These are phyloP conservation scores for Papilio gigon DNA, from an alignment of 2,888 invertebrate genomes.

Conservation along the genomic window DNA sequence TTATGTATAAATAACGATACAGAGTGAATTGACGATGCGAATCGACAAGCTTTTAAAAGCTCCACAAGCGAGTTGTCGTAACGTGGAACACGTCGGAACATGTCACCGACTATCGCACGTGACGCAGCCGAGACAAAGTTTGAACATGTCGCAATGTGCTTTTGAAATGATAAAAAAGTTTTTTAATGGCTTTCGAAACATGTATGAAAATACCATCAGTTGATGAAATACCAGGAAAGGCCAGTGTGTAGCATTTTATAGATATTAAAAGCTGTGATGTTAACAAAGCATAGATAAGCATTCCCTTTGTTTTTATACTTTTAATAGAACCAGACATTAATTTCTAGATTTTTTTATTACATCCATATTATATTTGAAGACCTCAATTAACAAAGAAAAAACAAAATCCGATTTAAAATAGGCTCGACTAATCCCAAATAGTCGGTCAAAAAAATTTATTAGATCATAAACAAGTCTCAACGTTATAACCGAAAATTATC, in stretches of 20 bases:
- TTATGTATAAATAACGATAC: background rate
- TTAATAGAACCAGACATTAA: no score
- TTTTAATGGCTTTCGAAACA: constrained; percentile 27
- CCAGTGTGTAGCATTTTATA: no score
- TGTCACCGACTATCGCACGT: constrained; percentile 7
- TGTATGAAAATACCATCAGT: background rate
- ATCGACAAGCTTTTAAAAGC: constrained; percentile 26
- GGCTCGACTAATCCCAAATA: background rate
- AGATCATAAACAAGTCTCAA: constrained; percentile 12
- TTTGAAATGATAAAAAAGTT: constrained; percentile 22
- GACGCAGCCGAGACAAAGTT: constrained; percentile 22
- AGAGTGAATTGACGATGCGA: background rate
- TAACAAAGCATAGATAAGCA: background rate
- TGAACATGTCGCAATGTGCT: constrained; percentile 10
- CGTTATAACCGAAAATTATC: constrained; percentile 11
- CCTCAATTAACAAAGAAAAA: background rate
- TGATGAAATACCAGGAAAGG: background rate
- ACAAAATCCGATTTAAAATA: background rate
- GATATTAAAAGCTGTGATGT: background rate
- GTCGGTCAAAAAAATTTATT: constrained; percentile 19
- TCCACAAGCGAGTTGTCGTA: background rate
- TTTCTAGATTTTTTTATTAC: no score
- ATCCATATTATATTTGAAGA: no score
- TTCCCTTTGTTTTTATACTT: background rate
- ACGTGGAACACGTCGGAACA: constrained; percentile 4